Percentiles rank a stretch among this genome's conserved stretches.
Evolutionary conservation across 1,140 invertebrate genomes (phyloP).

Genomic region (Brachionus paranguensis): DNA sequence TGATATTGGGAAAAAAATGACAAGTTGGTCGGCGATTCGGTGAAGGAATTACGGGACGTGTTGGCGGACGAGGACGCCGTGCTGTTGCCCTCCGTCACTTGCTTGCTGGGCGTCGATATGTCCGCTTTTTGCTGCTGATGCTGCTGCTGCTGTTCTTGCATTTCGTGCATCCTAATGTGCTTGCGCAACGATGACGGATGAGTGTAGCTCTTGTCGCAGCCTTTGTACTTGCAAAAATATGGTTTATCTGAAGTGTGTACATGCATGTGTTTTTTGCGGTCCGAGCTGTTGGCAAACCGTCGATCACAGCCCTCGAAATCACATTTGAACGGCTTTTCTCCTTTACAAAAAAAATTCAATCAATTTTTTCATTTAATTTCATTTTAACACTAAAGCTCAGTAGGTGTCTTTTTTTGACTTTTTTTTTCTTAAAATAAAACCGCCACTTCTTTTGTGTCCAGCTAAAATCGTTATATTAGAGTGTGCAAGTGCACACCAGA

Average conservation of each 20-base stretch:
- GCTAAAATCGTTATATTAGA: not conserved
- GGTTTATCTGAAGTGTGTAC: slow-evolving; percentile 98
- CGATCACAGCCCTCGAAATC: slow-evolving; percentile 80
- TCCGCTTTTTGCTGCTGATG: not conserved
- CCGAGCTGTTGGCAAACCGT: slow-evolving; percentile 93
- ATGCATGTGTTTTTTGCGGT: slow-evolving; percentile 97
- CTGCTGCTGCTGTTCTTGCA: slow-evolving; percentile 12
- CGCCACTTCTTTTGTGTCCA: not conserved
- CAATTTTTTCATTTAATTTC: slow-evolving; percentile 1
- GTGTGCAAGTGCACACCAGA: not conserved
- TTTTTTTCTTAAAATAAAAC: not conserved
- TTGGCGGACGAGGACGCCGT: not conserved
- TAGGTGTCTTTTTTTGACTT: not conserved
- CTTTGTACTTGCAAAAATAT: slow-evolving; percentile 90
- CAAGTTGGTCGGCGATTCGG: slow-evolving; percentile 5
- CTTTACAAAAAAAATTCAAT: slow-evolving; percentile 57
- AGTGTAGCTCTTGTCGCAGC: slow-evolving; percentile 98
- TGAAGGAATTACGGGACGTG: slow-evolving; percentile 13
- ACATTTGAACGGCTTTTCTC: slow-evolving; percentile 98
- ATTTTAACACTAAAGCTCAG: not conserved
- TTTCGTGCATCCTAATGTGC: slow-evolving; percentile 39
- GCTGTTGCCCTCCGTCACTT: not conserved
- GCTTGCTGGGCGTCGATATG: not conserved
- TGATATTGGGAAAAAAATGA: slow-evolving; percentile 26
- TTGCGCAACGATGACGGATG: slow-evolving; percentile 64